Base-by-base conservation (phyloP, 2,888 invertebrate species). In the Dendrolimus houi region DNA sequence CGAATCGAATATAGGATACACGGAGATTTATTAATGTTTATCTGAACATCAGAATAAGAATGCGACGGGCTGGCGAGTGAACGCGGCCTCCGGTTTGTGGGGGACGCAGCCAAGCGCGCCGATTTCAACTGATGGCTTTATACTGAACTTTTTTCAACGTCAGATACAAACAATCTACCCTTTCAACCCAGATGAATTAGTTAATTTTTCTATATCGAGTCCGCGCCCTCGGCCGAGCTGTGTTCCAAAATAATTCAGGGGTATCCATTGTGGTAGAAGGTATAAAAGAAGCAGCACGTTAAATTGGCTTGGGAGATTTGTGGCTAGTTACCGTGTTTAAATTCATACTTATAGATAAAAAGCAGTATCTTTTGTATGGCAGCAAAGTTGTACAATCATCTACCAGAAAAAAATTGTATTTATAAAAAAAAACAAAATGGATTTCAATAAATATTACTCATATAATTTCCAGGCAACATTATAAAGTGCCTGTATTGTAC, bases 141-240 rank as follows among this genome's bases (percentile, higher is more conserved):
- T 80, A 79, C 75, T 75, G 70, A 71, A 69, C 73, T 82, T 87
- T 87, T 87, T 86, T 77, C 77, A 76, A 80, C 73, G 87, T 87
- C 87, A 87, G 82, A 82, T 75, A 84, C 85, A 87, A 81, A 76
- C 82, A 77, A 75, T 75, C 73, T 75, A 88, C 87, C 87, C 88
- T 85, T 88, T 87, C 84, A 80, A 81, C 77, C 76, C 79, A 75
- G 87, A 88, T 85, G 85, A 87, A 88, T 89, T 83, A 84, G 86
- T 87, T 87, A 87, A 87, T 88, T 87, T 87, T 83, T 87, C 79
- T 79, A 77, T 80, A 79, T 79, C 76, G 74, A 68, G 72, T 74
- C 72, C 76, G 75, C 74, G 76, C 81, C 81, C 80, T 76, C 71
- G 65, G 17, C 29, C 29, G 73, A 74, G 72, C 72, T 81, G 72